phyloP scores from a whole-genome alignment of 2,113 vertebrate species.

The Ciconia maguari region DNA sequence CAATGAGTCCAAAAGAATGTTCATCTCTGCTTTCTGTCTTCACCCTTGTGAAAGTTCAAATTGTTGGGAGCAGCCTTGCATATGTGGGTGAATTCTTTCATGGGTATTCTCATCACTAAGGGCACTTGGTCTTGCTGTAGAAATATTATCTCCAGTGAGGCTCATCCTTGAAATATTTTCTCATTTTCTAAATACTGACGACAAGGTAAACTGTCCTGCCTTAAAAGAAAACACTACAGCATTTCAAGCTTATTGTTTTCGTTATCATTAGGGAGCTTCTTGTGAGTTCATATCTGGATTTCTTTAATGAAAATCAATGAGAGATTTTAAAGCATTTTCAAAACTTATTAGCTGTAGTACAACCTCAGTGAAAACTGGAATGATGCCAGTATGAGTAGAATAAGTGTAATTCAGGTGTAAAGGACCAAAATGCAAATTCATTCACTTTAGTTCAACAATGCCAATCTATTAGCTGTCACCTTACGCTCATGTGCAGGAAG shows the following conservation, averaged over 20 bases:
- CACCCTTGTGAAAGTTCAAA: neutral
- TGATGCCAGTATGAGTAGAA: neutral
- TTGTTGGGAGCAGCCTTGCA: neutral
- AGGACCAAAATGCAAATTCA: neutral
- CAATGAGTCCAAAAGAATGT: neutral
- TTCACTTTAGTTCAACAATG: neutral
- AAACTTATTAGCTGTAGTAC: neutral
- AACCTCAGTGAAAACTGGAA: neutral
- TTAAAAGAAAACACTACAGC: neutral
- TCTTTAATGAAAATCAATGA: constrained; percentile 30
- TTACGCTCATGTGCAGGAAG: fast-evolving
- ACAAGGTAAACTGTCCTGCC: neutral
- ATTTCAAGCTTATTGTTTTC: constrained; percentile 9
- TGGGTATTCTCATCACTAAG: neutral
- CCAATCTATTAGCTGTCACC: neutral
- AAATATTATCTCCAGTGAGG: neutral
- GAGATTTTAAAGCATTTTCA: constrained; percentile 26
- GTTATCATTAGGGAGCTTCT: neutral
- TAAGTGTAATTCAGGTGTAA: neutral
- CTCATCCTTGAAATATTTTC: constrained; percentile 18
- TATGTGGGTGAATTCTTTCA: neutral
- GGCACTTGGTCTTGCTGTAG: neutral
- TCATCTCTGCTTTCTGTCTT: neutral
- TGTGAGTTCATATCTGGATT: neutral
- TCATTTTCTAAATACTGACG: constrained; percentile 7